A percentile compares a stretch with the other conserved stretches of the same genome.
These are phyloP conservation scores for Neoniphon sammara DNA, from an alignment of 2,797 vertebrate genomes.

Conservation along the genomic window DNA sequence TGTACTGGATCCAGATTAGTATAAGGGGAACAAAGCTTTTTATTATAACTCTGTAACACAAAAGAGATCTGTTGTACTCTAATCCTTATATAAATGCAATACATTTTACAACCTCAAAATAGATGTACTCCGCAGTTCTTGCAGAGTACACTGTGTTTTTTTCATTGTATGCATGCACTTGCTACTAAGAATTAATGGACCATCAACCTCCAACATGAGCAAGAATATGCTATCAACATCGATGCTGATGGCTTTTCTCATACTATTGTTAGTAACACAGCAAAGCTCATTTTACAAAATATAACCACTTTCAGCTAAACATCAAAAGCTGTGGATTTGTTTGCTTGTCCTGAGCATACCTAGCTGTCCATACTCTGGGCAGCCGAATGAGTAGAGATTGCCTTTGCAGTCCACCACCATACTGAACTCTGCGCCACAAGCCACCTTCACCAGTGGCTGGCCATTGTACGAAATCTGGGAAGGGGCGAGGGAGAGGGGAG, in stretches of 20 bases:
- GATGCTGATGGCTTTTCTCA: background rate
- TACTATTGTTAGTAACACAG: too few relatives aligned
- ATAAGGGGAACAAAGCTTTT: too few relatives aligned
- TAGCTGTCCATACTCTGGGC: constrained; percentile 95
- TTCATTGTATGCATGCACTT: too few relatives aligned
- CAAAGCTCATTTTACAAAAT: background rate
- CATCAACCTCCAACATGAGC: background rate
- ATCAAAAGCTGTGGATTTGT: background rate
- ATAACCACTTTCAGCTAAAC: background rate
- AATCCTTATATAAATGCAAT: too few relatives aligned
- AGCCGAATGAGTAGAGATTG: constrained; percentile 96
- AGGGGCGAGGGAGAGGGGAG: too few relatives aligned
- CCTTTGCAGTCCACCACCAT: constrained; percentile 99
- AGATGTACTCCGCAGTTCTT: too few relatives aligned
- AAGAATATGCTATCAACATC: background rate
- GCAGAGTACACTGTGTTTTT: too few relatives aligned
- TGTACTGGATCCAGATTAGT: too few relatives aligned
- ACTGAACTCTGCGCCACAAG: constrained; percentile 96
- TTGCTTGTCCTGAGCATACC: constrained; percentile 79
- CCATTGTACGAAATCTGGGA: constrained; percentile 94
- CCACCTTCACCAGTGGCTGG: constrained; percentile 94
- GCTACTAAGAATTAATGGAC: background rate
- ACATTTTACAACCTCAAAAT: too few relatives aligned
- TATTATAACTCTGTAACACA: too few relatives aligned
- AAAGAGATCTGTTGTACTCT: too few relatives aligned